These are phyloP conservation scores for Embidobia sp. DNA, from an alignment of 2,888 invertebrate species.

Conservation along the genomic window DNA sequence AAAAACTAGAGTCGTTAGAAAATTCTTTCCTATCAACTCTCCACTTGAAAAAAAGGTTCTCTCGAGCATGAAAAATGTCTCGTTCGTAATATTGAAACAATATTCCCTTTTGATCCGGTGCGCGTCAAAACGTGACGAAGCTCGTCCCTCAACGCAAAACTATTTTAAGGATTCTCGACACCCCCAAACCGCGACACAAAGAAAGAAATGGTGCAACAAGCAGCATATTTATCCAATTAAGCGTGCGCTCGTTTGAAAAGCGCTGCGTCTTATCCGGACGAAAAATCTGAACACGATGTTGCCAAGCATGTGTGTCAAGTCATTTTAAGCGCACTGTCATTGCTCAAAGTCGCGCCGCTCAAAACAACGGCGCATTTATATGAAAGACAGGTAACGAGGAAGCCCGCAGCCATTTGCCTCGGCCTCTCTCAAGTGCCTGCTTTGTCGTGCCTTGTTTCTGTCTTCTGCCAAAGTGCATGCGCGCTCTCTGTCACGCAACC, in stretches of 20 bases:
- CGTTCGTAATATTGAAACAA: too few relatives aligned
- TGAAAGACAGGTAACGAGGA: slow-evolving; percentile 73
- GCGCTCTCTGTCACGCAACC: slow-evolving; percentile 45
- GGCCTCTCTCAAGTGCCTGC: slow-evolving; percentile 65
- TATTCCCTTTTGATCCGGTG: too few relatives aligned
- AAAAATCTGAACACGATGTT: slow-evolving; percentile 47
- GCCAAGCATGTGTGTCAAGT: slow-evolving; percentile 50
- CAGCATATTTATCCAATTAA: slow-evolving; percentile 50
- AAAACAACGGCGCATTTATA: slow-evolving; percentile 71
- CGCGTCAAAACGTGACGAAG: too few relatives aligned
- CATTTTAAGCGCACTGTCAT: slow-evolving; percentile 29
- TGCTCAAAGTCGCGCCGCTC: slow-evolving; percentile 59
- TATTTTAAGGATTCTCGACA: background rate
- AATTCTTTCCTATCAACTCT: too few relatives aligned
- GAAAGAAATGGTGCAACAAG: slow-evolving; percentile 1
- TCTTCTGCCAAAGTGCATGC: slow-evolving; percentile 57
- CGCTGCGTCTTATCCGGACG: slow-evolving; percentile 25
- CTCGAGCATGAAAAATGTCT: too few relatives aligned
- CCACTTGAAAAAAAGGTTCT: too few relatives aligned
- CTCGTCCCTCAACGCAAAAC: too few relatives aligned
- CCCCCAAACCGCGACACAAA: background rate
- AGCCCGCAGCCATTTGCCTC: slow-evolving; percentile 69
- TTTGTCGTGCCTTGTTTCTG: slow-evolving; percentile 56
- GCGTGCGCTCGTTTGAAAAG: background rate
- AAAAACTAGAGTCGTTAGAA: too few relatives aligned